Evolutionary conservation across 2,113 vertebrate genomes (phyloP), one percentile per base, ranked within the genome.

Genomic region (Alligator mississippiensis): DNA sequence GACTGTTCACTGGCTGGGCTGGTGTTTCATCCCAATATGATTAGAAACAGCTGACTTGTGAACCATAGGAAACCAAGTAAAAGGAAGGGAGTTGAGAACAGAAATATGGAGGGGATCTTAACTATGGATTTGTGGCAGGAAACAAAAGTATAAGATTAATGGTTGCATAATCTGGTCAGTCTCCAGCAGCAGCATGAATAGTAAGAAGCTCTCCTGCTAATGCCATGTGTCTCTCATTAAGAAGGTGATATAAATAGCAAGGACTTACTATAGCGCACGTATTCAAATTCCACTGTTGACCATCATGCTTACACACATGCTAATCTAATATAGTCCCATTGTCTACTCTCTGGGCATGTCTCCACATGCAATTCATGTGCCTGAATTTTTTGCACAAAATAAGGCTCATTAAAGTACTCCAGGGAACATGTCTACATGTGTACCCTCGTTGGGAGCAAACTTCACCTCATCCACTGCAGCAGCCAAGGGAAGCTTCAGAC

Each of bases 81-180:
- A 54, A 22, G 70, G 60, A 77, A 87, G 91, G 68, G 30, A 91
- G 12, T 22, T 89, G 64, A 88, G 89, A 54, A 16, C 47, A 63
- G n/a, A 60, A 79, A 63, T 57, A 38, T 11, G 14, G 63, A 89
- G 85, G 2, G 2, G 7, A 11, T 58, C 25, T 87, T 77, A 60
- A 10, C 22, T 91, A 81, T n/a, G 10, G 7, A 61, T 77, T 89
- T 27, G 5, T 72, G 80, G 61, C 60, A 77, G 1, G 2, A 75
- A 85, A 80, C 24, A 88, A 95, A 91, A 90, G 61, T 47, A 87
- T 17, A 83, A 77, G 68, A 87, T 87, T 79, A 80, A 85, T 74
- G 83, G 54, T 68, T 90, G 74, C 7, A 63, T 55, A 91, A 89
- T 57, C 58, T 82, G 6, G 5, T 90, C 68, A 85, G 87, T 95